Conservation (phyloP, 2,113 vertebrate species). For the Rhea americana region DNA sequence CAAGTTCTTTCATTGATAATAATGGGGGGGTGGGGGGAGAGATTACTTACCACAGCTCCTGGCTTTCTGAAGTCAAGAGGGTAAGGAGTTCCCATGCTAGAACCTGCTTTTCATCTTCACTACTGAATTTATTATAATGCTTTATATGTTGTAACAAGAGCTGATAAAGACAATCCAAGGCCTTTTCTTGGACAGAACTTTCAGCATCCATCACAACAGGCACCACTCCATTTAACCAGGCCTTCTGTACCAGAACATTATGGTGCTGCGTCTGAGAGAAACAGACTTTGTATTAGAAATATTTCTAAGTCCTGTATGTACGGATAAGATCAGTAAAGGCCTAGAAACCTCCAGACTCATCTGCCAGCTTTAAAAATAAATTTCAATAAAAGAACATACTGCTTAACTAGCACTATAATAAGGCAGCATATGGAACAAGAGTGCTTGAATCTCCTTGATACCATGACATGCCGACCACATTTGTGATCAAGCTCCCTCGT, state of each 20-base stretch:
- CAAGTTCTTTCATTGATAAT: neutral
- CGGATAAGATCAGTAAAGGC: neutral
- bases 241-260: constrained; percentile 80
- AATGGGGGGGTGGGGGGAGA: neutral
- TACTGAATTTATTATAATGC: constrained; percentile 37
- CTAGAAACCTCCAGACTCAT: neutral
- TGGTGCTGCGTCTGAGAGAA: constrained; percentile 76
- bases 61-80: constrained; percentile 81
- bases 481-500: neutral
- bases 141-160: constrained; percentile 84
- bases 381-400: neutral
- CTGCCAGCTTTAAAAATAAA: neutral
- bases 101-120: constrained; percentile 71
- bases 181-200: constrained; percentile 88
- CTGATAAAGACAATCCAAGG: constrained; percentile 87
- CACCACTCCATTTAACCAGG: constrained; percentile 86
- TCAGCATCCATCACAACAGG: constrained; percentile 86
- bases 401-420: neutral
- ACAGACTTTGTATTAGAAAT: neutral
- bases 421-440: neutral
- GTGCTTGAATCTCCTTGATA: neutral
- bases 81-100: constrained; percentile 88
- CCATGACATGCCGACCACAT: neutral
- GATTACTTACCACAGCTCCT: constrained; percentile 82
- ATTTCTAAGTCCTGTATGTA: neutral